Conservation (phyloP, 2,797 vertebrate species). For the Orestias chungarensis region DNA sequence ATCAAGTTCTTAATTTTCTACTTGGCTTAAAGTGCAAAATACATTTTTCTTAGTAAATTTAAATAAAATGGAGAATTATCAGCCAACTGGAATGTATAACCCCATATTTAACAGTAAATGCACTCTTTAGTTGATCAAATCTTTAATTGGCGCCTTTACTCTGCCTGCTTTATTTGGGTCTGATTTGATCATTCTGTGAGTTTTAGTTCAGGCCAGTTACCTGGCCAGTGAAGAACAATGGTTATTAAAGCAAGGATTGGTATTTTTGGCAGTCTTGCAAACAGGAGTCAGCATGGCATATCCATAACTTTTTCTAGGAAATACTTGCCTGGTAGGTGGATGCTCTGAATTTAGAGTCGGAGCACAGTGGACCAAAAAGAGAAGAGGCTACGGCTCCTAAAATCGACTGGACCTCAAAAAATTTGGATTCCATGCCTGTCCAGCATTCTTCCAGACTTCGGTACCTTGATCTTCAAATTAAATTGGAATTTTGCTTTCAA, state of each 20-base stretch:
- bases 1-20: neutral
- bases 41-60: neutral
- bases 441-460: neutral
- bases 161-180: neutral
- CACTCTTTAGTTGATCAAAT: neutral
- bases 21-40: neutral
- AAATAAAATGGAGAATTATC: neutral
- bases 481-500: neutral
- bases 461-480: neutral
- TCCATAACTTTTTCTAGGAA: no score
- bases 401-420: neutral
- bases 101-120: neutral
- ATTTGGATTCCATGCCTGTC: neutral
- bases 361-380: neutral
- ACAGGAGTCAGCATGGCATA: neutral
- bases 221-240: neutral
- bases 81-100: neutral
- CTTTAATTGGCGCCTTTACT: neutral
- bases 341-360: neutral
- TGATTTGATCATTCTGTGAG: neutral
- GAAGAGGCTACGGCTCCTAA: neutral
- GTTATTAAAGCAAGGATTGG: neutral
- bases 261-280: neutral
- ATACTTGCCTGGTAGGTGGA: neutral
- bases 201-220: neutral